A percentile compares a stretch with the other conserved stretches of the same genome.
phyloP scores from a whole-genome alignment of 2,113 vertebrate species.

The Melanerpes formicivorus region DNA sequence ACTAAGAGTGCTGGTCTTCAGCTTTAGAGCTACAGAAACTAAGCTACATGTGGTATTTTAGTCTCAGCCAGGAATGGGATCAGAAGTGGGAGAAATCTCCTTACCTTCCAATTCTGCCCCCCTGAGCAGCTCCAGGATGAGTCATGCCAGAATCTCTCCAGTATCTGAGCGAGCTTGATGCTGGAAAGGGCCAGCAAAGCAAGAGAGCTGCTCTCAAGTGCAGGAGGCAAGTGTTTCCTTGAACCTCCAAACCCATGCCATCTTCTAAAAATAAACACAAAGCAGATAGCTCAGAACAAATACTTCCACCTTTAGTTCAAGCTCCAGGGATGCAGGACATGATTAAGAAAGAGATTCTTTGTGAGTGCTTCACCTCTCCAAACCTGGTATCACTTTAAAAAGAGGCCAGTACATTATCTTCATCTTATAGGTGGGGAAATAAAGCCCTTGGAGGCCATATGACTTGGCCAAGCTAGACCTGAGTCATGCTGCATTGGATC shows the following conservation, averaged over 20 bases:
- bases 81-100: neutral
- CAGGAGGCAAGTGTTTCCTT: neutral
- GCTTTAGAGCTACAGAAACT: neutral
- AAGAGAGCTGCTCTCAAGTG: neutral
- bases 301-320: neutral
- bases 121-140: neutral
- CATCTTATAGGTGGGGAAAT: neutral
- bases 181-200: neutral
- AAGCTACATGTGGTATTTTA: neutral
- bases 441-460: neutral
- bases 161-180: neutral
- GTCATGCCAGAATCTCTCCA: neutral
- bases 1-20: neutral
- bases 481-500: neutral
- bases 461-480: neutral
- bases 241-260: neutral
- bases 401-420: neutral
- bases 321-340: neutral
- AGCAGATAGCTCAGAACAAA: neutral
- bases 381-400: neutral
- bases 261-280: slow-evolving; percentile 33
- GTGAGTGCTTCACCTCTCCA: neutral
- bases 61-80: neutral
- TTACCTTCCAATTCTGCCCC: neutral
- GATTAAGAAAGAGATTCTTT: neutral